Conservation (phyloP, 2,888 invertebrate genomes). For the Kuschelorhynchus macadamiae region DNA sequence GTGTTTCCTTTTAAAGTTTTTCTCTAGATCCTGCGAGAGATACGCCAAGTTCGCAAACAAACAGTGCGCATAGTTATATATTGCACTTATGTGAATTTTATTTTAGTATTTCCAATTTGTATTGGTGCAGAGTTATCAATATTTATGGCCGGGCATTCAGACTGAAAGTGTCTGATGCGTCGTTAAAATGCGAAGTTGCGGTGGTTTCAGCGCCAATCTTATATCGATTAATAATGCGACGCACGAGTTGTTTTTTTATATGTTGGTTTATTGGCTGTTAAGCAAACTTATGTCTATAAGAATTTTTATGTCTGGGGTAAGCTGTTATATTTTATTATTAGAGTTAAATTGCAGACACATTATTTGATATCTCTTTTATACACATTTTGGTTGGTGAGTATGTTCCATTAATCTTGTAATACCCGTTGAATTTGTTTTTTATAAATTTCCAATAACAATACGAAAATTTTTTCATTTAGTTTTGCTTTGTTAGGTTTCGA, state of each 20-base stretch:
- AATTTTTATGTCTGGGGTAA: conserved; percentile 9
- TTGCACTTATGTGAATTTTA: conserved; percentile 27
- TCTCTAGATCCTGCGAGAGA: conserved; percentile 32
- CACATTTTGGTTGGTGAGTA: too few species aligned
- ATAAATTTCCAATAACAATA: too few species aligned
- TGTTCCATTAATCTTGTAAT: too few species aligned
- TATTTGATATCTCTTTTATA: too few species aligned
- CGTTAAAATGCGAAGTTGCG: conserved; percentile 19
- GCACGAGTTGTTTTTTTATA: conserved; percentile 12
- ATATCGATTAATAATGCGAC: conserved; percentile 21
- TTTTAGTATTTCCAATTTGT: conserved; percentile 36
- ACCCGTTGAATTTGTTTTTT: too few species aligned
- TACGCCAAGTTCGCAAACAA: conserved; percentile 40
- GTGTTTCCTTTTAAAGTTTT: conserved; percentile 54
- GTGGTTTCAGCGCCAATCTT: conserved; percentile 13
- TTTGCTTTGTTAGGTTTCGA: too few species aligned
- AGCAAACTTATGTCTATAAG: background rate
- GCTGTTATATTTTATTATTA: background rate
- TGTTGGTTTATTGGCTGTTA: conserved; percentile 5
- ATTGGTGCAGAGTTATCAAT: conserved; percentile 39
- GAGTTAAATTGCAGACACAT: conserved; percentile 30
- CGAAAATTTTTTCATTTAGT: too few species aligned
- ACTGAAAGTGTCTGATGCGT: conserved; percentile 12
- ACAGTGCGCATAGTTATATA: conserved; percentile 23
- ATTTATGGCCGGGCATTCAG: conserved; percentile 24